Conservation (phyloP, 1,140 invertebrate species). For the Aethina tumida region DNA sequence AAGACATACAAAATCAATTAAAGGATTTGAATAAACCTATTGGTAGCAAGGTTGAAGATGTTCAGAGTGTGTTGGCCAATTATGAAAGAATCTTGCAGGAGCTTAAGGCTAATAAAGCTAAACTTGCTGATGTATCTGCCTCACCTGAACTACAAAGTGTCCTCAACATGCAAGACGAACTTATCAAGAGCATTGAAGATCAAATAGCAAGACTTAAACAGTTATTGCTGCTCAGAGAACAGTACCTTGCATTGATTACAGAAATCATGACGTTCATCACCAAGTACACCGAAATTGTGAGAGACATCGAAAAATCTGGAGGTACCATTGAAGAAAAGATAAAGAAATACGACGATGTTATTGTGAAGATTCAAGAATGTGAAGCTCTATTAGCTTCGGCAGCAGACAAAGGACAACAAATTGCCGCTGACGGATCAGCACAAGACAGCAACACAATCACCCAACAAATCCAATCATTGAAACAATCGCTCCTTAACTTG, state of each 20-base stretch:
- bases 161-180: conserved; percentile 70
- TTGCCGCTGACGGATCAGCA: conserved; percentile 75
- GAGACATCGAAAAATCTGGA: conserved; percentile 72
- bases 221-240: conserved; percentile 69
- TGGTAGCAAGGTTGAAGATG: conserved; percentile 74
- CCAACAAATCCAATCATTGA: conserved; percentile 75
- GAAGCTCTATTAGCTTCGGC: conserved; percentile 79
- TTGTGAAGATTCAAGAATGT: conserved; percentile 75
- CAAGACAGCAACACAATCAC: conserved; percentile 80
- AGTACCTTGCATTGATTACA: conserved; percentile 73
- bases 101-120: conserved; percentile 68
- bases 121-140: conserved; percentile 65
- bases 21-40: conserved; percentile 75
- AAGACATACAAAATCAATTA: conserved; percentile 70
- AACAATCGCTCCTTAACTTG: conserved; percentile 70
- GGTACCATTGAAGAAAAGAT: conserved; percentile 78
- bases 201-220: conserved; percentile 71
- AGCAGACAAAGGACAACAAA: conserved; percentile 84
- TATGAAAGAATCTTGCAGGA: conserved; percentile 74
- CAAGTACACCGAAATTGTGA: conserved; percentile 77
- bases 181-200: conserved; percentile 71
- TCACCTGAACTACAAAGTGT: conserved; percentile 68
- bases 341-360: conserved; percentile 75
- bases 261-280: conserved; percentile 81
- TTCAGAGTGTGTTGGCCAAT: conserved; percentile 61